phyloP scores from a whole-genome alignment of 2,888 invertebrate genomes.

The Pheosia tremula region DNA sequence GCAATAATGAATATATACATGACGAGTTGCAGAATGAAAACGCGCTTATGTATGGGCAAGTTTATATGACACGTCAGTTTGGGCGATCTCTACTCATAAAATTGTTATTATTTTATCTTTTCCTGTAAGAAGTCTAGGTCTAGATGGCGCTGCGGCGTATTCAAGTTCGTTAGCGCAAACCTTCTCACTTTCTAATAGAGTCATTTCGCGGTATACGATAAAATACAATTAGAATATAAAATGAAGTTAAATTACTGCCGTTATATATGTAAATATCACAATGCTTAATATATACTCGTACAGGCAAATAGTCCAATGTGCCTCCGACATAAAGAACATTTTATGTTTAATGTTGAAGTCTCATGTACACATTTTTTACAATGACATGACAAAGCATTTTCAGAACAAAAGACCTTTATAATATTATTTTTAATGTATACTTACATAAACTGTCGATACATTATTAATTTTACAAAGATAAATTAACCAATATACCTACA shows the following conservation, averaged over 20 bases:
- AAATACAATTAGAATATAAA: constrained; percentile 55
- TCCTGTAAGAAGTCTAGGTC: constrained; percentile 50
- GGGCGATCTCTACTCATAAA: constrained; percentile 65
- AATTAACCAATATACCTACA: too few species aligned
- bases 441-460: too few species aligned
- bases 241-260: constrained; percentile 39
- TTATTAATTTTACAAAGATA: too few species aligned
- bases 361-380: too few species aligned
- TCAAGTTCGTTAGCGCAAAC: constrained; percentile 66
- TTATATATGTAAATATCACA: constrained; percentile 34
- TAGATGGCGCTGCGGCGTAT: constrained; percentile 44
- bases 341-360: too few species aligned
- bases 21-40: constrained; percentile 51
- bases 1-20: constrained; percentile 64
- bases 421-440: too few species aligned
- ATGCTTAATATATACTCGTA: too few species aligned
- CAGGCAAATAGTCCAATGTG: too few species aligned
- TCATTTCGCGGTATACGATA: constrained; percentile 48
- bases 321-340: too few species aligned
- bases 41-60: constrained; percentile 61
- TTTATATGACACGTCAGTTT: constrained; percentile 61
- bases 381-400: too few species aligned
- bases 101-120: constrained; percentile 61
- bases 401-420: too few species aligned
- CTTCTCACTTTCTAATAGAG: constrained; percentile 67